Evolutionary conservation across 2,888 invertebrate genomes (phyloP), one percentile per base, ranked within the genome.

Genomic region (Drosophila infuscata): DNA sequence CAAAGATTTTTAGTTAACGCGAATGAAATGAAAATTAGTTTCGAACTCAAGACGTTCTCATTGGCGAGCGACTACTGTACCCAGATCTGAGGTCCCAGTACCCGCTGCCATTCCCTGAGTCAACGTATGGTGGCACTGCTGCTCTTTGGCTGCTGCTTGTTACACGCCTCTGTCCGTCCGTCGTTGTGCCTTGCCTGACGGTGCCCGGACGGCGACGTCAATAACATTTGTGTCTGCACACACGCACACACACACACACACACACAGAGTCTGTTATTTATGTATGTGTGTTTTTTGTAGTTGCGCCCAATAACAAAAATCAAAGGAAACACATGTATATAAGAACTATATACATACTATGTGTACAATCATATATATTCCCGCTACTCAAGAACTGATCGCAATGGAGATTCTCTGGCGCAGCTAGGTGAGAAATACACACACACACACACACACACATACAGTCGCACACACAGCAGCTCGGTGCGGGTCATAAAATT

Each of bases 201-300:
- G 32, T 65, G 73, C 75, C 78, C 76, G 68, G 69, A 69, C 76
- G 79, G 70, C 76, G 73, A 83, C 89, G 86, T 90, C 87, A 87
- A 87, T 86, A 87, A 87, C 90, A 87, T 87, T 87, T 83, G 76
- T 79, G 76, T 74, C 79, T 79, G 79, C 76, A 73, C 81, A 69
- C 70, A 73, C 81, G 67, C 70, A 68, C 32, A 68, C 64, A 70
- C 36, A 70, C 70, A 70, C 63, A 68, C 52, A 60, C 15, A 60
- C 20, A 64, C 20, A 57, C 62, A 58, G 29, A 33, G 29, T 8
- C 12, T 35, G 17, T 36, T 17, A 54, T 36, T 36, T 25, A 52
- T 60, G 25, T 64, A 6, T 51, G n/a, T 48, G 38, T 67, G 25
- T 63, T 41, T 54, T 29, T 46, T 60, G 36, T 53, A n/a, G 53